Evolutionary conservation across 2,113 vertebrate species (phyloP).

Genomic region (Sorex fumeus): DNA sequence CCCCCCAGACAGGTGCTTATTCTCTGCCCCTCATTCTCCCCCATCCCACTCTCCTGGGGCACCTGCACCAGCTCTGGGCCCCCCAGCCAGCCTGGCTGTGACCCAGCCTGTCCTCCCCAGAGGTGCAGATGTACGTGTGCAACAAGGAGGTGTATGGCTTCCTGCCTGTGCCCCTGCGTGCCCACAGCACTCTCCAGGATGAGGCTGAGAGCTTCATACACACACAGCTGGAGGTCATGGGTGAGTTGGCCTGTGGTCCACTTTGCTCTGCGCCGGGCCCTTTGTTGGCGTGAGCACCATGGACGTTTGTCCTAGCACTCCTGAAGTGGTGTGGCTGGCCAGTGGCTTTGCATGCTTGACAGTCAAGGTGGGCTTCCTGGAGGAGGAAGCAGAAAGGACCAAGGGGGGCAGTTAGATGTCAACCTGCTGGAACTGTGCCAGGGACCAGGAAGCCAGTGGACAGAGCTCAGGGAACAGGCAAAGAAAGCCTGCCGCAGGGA

Average conservation of each 20-base stretch:
- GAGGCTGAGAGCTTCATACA: conserved; percentile 95
- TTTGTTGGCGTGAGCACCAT: rapidly evolving
- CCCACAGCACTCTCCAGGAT: conserved; percentile 92
- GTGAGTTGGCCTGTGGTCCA: conserved; percentile 86
- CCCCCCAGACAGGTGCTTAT: too few relatives aligned
- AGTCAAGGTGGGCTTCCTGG: conserved; percentile 29
- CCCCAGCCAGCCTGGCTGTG: background rate
- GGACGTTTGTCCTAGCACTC: background rate
- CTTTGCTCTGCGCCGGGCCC: background rate
- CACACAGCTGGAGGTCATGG: conserved; percentile 92
- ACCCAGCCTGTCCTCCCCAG: conserved; percentile 80
- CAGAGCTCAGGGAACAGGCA: background rate
- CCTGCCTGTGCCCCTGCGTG: conserved; percentile 93
- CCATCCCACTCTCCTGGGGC: too few relatives aligned
- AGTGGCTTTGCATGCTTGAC: background rate
- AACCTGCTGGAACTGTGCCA: too few relatives aligned
- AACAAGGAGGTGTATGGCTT: conserved; percentile 93
- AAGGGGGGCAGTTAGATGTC: background rate
- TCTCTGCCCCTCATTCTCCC: too few relatives aligned
- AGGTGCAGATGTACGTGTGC: conserved; percentile 95
- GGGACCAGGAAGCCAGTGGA: too few relatives aligned
- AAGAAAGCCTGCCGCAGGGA: too few relatives aligned
- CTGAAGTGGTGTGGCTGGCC: background rate
- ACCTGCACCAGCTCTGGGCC: too few relatives aligned
- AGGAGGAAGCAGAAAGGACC: background rate